A percentile compares a stretch with the other conserved stretches of the same genome.
Conservation (phyloP, 2,797 vertebrate genomes). For the Craterocephalus amniculus region DNA sequence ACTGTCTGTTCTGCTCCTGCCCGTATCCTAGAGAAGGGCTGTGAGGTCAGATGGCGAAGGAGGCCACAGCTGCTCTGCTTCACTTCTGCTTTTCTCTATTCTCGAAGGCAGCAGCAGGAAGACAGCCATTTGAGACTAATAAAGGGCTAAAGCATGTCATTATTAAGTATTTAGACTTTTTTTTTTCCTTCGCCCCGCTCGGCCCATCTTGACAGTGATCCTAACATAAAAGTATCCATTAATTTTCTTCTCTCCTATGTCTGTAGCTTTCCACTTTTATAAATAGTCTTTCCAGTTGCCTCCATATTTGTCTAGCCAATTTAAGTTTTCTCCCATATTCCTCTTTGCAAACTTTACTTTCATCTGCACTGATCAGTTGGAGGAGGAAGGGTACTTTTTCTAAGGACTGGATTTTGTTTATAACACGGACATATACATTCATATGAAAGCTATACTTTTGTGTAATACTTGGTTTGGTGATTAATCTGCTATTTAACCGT, state of each 20-base stretch:
- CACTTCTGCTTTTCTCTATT: constrained; percentile 41
- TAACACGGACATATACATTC: not conserved
- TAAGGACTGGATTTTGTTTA: constrained; percentile 1
- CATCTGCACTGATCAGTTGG: constrained; percentile 29
- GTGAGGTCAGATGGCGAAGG: constrained; percentile 73
- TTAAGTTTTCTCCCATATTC: constrained; percentile 14
- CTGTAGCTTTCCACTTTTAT: constrained; percentile 7
- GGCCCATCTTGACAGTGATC: constrained; percentile 5
- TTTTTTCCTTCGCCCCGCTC: not conserved
- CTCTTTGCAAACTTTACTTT: constrained; percentile 27
- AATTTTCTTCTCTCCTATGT: constrained; percentile 12
- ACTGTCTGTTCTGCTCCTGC: constrained; percentile 21
- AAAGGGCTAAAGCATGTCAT: constrained; percentile 21
- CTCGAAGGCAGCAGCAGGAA: constrained; percentile 25
- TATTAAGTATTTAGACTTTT: constrained; percentile 8
- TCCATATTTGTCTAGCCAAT: constrained; percentile 22
- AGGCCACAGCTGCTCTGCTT: constrained; percentile 73
- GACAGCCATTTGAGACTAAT: constrained; percentile 20
- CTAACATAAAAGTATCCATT: not conserved
- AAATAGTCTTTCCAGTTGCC: constrained; percentile 4
- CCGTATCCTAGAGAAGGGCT: constrained; percentile 38
- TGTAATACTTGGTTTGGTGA: not conserved
- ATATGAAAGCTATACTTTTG: not conserved
- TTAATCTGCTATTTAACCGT: not conserved
- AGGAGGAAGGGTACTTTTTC: constrained; percentile 3